Conservation (phyloP, 35 echinoderm and acorn worm genomes). For the Amphiura filiformis region DNA sequence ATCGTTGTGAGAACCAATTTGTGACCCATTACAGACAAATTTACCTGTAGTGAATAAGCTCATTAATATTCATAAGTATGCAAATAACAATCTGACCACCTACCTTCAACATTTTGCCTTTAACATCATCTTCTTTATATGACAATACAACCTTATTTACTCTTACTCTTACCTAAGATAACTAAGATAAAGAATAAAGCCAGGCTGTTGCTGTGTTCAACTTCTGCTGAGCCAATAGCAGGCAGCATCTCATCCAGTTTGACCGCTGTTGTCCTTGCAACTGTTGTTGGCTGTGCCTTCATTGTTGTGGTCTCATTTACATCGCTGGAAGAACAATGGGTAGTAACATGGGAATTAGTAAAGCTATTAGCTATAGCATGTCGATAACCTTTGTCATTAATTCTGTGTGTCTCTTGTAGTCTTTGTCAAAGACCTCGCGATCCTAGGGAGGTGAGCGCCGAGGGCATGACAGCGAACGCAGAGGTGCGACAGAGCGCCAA, state of each 20-base stretch:
- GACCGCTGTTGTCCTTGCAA: constrained; percentile 9
- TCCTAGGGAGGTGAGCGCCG: neutral
- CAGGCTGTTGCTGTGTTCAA: constrained; percentile 70
- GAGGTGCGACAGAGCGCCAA: no score
- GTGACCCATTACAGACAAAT: no score
- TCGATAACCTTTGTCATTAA: neutral
- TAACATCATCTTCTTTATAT: no score
- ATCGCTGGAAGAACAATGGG: neutral
- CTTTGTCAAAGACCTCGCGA: no score
- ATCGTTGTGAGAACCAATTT: no score
- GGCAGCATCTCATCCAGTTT: constrained; percentile 62
- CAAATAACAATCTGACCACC: no score
- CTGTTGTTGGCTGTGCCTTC: neutral
- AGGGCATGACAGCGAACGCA: neutral
- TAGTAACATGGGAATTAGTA: neutral
- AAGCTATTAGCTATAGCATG: neutral
- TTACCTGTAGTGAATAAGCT: no score
- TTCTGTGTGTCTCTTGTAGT: neutral
- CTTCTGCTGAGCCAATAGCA: constrained; percentile 61
- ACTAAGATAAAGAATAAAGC: constrained; percentile 91
- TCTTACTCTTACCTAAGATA: constrained; percentile 74
- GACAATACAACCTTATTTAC: no score
- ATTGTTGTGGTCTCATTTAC: neutral
- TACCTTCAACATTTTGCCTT: no score
- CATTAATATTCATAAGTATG: no score